A percentile compares a stretch with the other conserved stretches of the same genome.
These are phyloP conservation scores for Elephas maximus DNA, from an alignment of 2,113 vertebrate genomes.

Conservation along the genomic window DNA sequence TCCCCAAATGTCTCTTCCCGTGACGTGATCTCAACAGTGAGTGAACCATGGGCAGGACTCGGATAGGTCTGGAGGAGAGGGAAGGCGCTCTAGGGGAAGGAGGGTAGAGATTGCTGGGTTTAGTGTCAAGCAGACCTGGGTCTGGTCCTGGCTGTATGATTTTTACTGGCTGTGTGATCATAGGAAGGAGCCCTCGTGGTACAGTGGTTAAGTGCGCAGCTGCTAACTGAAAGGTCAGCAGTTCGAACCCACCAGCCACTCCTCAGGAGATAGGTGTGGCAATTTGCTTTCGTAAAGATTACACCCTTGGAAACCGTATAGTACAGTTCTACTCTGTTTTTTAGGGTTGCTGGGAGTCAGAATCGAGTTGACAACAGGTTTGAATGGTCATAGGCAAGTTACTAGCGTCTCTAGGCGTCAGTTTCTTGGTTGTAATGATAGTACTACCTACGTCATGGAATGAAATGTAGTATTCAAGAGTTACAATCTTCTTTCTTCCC, in stretches of 20 bases:
- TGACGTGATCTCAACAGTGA: constrained; percentile 2
- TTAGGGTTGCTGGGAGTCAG: not conserved
- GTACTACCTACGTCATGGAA: not conserved
- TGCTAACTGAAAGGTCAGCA: not conserved
- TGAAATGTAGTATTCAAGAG: not conserved
- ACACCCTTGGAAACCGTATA: not conserved
- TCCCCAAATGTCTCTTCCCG: not conserved
- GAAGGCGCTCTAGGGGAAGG: not conserved
- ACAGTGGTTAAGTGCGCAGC: not conserved
- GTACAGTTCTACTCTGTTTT: not conserved
- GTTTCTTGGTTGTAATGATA: constrained; percentile 34
- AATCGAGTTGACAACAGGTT: not conserved
- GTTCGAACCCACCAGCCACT: not conserved
- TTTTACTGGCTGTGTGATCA: not conserved
- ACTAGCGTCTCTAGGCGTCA: not conserved
- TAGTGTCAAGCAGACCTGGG: not conserved
- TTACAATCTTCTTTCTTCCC: not conserved
- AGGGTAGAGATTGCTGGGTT: not conserved
- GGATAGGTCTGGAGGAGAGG: not conserved
- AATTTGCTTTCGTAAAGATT: not conserved
- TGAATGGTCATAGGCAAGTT: not conserved
- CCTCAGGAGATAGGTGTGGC: not conserved
- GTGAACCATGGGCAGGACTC: not conserved
- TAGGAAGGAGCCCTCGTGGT: not conserved
- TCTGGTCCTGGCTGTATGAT: not conserved